Evolutionary conservation across 2,797 vertebrate genomes (phyloP), one percentile per base, ranked within the genome.

Genomic region (Characodon lateralis): DNA sequence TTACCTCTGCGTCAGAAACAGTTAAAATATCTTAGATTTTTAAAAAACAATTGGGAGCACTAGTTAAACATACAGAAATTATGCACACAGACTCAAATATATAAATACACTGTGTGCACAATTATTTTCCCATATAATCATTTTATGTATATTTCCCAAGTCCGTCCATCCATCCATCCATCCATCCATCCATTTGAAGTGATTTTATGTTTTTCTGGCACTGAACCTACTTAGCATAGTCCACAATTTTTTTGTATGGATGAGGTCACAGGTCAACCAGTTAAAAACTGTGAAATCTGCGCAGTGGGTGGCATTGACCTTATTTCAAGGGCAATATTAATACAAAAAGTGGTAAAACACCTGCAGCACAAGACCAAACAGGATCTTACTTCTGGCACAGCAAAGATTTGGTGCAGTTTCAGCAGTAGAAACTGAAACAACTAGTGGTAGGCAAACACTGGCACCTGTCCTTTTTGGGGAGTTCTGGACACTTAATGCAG

Each of bases 1-100:
- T 89, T 41, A 46, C 14, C 72, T 80, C 72, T 77, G 63, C 63
- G 78, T 65, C 22, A 35, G 39, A 75, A 79, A 56, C 8, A 2
- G 63, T 41, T 41, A 2, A 66, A 41, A 35, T 35, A 1, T 35
- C 31, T 35, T 2, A 48, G 18, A 66, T 46, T 43, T 68, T 43
- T 68, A 6, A 43, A 16, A 20, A 50, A 65, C 20, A 41, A 3
- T 35, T 66, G 20, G 53, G 20, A 24, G 53, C 6, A 55, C 2
- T 55, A 12, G 5, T n/a, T n/a, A 35, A 35, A 35, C 31, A 35
- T 35, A 35, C 31, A 35, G 2, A 68, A 43, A 24, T 24, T 46
- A 14, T 43, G 46, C 65, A n/a, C 6, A 43, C 39, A 24, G 4
- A 6, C 1, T n/a, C 5, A 68, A 68, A 14, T 68, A n/a, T 5